Evolutionary conservation across 2,797 vertebrate genomes (phyloP), one percentile per base, ranked within the genome.

Genomic region (Danio choprae): DNA sequence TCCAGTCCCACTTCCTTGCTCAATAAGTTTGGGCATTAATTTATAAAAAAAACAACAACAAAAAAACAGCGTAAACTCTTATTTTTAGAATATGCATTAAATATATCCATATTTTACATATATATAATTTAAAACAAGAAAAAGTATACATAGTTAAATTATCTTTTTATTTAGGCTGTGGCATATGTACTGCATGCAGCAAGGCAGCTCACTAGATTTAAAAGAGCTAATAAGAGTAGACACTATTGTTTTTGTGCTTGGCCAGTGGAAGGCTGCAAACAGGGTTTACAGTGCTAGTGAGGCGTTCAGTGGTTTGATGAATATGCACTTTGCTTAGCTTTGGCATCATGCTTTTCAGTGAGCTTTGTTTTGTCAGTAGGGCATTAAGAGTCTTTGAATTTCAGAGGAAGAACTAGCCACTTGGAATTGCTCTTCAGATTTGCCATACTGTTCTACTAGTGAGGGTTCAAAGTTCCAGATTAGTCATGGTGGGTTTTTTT

Each of bases 391-490:
- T 65, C 16, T 82, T 60, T 55, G 43, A 20, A 69, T 77, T 82
- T 6, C 53, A 62, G 15, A 36, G 29, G 55, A 46, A 20, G 16
- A 80, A 74, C 74, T 56, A 48, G 48, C 40, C 55, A 48, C 50
- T 81, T 68, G 29, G 46, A 59, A 81, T 59, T 72, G 46, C 41
- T 68, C 40, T 29, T 20, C 41, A 53, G 69, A 69, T 74, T 55
- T 20, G 20, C 10, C 13, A 2, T n/a, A 43, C 43, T 74, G 79
- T 83, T 51, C 51, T 67, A 38, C 48, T 77, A 59, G 67, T 5
- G 53, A 58, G 65, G n/a, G 58, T 48, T 83, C 72, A 80, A 53
- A 74, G 63, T 77, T 40, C 50, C 74, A 59, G 82, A 75, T 81
- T 67, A 70, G 82, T 78, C 72, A 81, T 64, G 58, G 38, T 44